phyloP scores from a whole-genome alignment of 2,113 vertebrate genomes.

The Hypanus sabinus region DNA sequence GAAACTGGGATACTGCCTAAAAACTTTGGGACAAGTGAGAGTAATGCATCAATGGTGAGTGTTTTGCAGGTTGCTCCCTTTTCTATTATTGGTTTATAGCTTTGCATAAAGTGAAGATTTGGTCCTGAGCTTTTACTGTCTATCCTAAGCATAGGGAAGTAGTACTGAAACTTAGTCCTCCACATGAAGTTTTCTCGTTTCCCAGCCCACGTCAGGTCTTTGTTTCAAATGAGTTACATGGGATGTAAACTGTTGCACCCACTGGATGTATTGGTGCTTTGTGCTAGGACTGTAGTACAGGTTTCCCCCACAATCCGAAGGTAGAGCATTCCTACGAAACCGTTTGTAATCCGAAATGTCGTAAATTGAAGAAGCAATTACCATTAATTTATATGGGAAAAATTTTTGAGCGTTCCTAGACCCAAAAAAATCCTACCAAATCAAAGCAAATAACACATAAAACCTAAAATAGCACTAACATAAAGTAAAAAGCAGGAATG shows the following conservation, averaged over 20 bases:
- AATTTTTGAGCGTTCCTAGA: too few species aligned
- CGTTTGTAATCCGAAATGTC: too few species aligned
- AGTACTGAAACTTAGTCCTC: not conserved
- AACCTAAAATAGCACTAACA: too few species aligned
- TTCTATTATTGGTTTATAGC: not conserved
- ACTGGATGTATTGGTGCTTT: not conserved
- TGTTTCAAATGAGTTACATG: not conserved
- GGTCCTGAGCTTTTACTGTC: not conserved
- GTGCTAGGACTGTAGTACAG: not conserved
- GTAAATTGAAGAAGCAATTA: too few species aligned
- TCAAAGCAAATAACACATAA: too few species aligned
- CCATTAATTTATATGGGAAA: too few species aligned
- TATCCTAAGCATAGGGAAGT: not conserved
- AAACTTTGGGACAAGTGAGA: not conserved
- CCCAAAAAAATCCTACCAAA: too few species aligned
- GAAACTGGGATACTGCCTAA: not conserved
- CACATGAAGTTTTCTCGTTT: not conserved
- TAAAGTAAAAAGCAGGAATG: too few species aligned
- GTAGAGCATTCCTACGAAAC: too few species aligned
- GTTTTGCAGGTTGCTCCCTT: not conserved
- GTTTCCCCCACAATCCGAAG: too few species aligned
- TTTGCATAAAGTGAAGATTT: not conserved
- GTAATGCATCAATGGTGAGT: conserved; percentile 19
- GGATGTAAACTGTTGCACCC: not conserved
- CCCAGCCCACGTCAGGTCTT: not conserved